Evolutionary conservation across 2,113 vertebrate genomes (phyloP).

Genomic region (Micronycteris hirsuta): DNA sequence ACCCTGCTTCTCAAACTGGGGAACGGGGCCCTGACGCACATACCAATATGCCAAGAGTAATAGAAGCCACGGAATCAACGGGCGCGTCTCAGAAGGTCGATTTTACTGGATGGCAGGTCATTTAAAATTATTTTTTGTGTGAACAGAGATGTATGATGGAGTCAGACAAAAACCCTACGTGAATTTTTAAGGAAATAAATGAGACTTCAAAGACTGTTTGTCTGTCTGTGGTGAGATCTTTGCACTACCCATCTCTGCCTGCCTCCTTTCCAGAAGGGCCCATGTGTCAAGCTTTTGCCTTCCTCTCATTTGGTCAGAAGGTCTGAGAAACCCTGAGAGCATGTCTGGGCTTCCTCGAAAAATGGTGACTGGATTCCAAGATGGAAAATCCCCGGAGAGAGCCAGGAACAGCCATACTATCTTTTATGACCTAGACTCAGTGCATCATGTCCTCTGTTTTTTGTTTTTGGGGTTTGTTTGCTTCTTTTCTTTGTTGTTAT

Average conservation of each 20-base stretch:
- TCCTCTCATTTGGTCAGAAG: background rate
- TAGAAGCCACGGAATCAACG: background rate
- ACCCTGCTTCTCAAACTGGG: background rate
- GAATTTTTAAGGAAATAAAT: background rate
- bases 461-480: background rate
- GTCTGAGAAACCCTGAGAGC: background rate
- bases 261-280: background rate
- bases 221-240: background rate
- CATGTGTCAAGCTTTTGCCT: background rate
- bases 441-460: background rate
- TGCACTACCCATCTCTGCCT: background rate
- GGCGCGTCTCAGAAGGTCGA: background rate
- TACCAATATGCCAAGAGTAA: background rate
- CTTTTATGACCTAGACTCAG: background rate
- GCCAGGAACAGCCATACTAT: background rate
- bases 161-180: background rate
- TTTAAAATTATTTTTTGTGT: background rate
- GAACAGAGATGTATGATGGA: background rate
- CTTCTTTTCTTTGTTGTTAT: background rate
- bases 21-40: rapidly evolving
- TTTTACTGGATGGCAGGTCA: background rate
- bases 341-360: background rate
- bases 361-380: background rate
- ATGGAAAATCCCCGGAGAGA: background rate
- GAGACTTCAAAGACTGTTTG: background rate